A percentile compares a stretch with the other conserved stretches of the same genome.
Evolutionary conservation across 2,888 invertebrate species (phyloP).

Genomic region (Nyleta sp.): DNA sequence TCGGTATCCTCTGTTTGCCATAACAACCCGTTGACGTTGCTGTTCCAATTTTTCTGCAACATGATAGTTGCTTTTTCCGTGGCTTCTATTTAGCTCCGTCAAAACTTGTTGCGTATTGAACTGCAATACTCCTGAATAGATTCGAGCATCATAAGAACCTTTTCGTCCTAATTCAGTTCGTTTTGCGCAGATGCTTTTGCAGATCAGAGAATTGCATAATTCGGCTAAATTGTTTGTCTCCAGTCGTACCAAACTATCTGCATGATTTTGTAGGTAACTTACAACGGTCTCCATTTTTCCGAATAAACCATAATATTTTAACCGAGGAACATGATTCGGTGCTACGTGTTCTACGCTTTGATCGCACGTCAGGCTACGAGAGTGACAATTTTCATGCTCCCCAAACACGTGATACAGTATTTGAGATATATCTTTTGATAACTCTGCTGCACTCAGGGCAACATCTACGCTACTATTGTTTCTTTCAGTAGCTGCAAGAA

Average conservation of each 20-base stretch:
- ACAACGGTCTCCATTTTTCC: not conserved
- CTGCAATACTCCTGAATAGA: not conserved
- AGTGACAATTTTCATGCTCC: slow-evolving; percentile 53
- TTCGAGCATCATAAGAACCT: not conserved
- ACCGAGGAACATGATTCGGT: slow-evolving; percentile 6
- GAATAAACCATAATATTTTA: slow-evolving; percentile 44
- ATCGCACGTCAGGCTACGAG: not conserved
- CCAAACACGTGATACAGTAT: slow-evolving; percentile 63
- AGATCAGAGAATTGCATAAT: slow-evolving; percentile 11
- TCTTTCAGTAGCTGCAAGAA: not conserved
- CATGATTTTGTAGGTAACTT: not conserved
- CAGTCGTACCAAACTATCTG: slow-evolving; percentile 4
- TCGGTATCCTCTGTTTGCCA: not conserved
- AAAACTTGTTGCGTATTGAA: slow-evolving; percentile 1
- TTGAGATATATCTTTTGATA: slow-evolving; percentile 55
- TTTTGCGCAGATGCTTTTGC: slow-evolving; percentile 9
- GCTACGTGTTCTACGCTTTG: not conserved
- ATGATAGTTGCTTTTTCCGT: not conserved
- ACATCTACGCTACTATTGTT: not conserved
- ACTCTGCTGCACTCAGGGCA: not conserved
- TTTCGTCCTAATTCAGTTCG: not conserved
- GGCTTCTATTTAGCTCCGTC: not conserved
- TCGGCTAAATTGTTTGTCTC: slow-evolving; percentile 32
- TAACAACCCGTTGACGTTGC: not conserved
- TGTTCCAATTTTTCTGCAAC: not conserved